Base-by-base conservation (phyloP, 2,797 vertebrate species). In the Paedocypris micromegethes region DNA sequence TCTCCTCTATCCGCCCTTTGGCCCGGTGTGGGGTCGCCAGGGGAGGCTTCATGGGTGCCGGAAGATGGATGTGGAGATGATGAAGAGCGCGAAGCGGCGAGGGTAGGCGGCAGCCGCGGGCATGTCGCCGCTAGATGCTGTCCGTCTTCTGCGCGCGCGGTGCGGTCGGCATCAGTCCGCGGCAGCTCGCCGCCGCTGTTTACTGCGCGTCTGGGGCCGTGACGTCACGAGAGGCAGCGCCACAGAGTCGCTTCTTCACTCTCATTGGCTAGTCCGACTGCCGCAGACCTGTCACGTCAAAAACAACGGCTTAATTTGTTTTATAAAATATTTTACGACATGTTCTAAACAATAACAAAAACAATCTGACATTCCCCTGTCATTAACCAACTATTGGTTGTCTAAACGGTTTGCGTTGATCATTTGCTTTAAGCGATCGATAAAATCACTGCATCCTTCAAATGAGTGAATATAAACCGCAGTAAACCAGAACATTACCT, bases 1-100 rank as follows among this genome's bases (percentile, higher is more conserved):
- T 75, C 84, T 86, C 87, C 87, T 69, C 85, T 86, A 85, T 86
- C 85, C 86, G 83, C 90, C 88, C 83, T 82, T 72, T 80, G 77
- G 86, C 86, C 81, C 82, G 77, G 81, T 81, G 80, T 77, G 79
- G 82, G 84, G 82, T 85, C 83, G 83, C 81, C 77, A 61, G 81
- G 73, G 82, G 81, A 65, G 83, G 84, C 83, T 84, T 88, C 88
- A 88, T 88, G 58, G 54, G 83, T 67, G 80, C 82, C 47, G 72
- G 5, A 60, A 44, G 68, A 7, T 66, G 45, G 42, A 9, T 54
- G 55, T 42, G 53, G 55, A 50, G 44, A 38, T 56, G 65, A 67
- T 70, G 9, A 55, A 64, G 63, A 52, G 46, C 70, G 72, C 62
- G n/a, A 48, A 59, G 74, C 65, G n/a, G 48, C 37, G 40, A 63